Conservation (phyloP, 2,888 invertebrate species). For the Drosophila conformis region DNA sequence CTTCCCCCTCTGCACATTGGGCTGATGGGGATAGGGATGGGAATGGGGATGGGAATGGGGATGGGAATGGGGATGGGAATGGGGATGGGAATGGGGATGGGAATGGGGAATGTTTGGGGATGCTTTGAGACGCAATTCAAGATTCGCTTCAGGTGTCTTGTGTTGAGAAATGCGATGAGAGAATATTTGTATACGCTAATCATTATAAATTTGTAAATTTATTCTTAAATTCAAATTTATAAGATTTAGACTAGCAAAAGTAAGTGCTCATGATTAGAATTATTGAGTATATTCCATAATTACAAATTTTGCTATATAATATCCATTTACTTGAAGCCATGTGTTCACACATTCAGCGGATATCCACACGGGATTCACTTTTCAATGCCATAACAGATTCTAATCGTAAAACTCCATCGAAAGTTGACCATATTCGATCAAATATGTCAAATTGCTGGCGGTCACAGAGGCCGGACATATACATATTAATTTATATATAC, state of each 20-base stretch:
- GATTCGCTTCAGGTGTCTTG: not conserved
- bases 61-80: not conserved
- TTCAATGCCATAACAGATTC: slow-evolving; percentile 1
- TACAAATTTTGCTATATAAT: not conserved
- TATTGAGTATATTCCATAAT: not conserved
- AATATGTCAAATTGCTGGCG: slow-evolving; percentile 21
- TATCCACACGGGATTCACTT: slow-evolving; percentile 13
- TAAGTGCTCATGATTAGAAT: not conserved
- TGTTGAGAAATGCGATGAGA: not conserved
- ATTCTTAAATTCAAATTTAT: not conserved
- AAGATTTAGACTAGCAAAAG: not conserved
- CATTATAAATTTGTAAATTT: not conserved
- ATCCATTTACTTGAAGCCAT: not conserved
- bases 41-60: accelerated
- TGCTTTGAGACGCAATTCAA: slow-evolving; percentile 6
- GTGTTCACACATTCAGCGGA: not conserved
- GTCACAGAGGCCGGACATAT: not conserved
- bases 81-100: too few species aligned
- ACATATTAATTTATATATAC: not conserved
- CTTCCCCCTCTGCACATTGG: not conserved
- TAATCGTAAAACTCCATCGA: slow-evolving; percentile 3
- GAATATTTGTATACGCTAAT: not conserved
- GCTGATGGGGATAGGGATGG: not conserved
- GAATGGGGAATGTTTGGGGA: not conserved
- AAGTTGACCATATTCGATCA: slow-evolving; percentile 9